Conservation (phyloP, 1,140 invertebrate genomes). For the Drosophila jambulina region DNA sequence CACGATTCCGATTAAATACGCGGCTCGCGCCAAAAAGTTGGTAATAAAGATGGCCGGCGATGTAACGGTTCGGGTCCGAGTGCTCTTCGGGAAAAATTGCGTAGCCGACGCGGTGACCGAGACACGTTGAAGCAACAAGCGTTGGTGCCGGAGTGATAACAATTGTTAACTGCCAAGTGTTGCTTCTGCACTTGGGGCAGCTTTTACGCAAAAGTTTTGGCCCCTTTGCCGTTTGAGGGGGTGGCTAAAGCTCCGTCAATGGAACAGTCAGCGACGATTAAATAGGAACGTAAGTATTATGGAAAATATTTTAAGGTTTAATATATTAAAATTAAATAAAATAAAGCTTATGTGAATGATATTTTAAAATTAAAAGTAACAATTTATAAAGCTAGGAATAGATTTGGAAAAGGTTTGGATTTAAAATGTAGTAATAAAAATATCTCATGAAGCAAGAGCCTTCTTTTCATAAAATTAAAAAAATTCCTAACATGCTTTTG, state of each 20-base stretch:
- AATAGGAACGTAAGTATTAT: neutral
- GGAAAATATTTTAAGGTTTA: neutral
- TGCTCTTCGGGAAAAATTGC: neutral
- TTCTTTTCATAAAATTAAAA: neutral
- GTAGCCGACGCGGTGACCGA: constrained; percentile 22
- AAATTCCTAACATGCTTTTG: too few species aligned
- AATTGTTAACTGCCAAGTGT: constrained; percentile 41
- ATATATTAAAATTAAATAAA: neutral
- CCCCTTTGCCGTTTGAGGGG: neutral
- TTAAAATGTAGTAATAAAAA: too few species aligned
- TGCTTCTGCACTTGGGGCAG: constrained; percentile 25
- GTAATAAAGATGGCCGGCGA: neutral
- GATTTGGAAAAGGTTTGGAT: too few species aligned
- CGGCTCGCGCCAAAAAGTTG: constrained; percentile 6
- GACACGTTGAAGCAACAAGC: constrained; percentile 69
- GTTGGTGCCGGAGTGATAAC: constrained; percentile 65
- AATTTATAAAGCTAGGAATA: too few species aligned
- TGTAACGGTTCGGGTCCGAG: neutral
- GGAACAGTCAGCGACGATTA: neutral
- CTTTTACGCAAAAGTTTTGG: constrained; percentile 45
- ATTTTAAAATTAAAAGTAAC: too few species aligned
- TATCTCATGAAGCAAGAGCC: neutral
- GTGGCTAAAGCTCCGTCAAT: constrained; percentile 23
- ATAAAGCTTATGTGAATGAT: neutral
- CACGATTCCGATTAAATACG: neutral